These are phyloP conservation scores for Porites lutea DNA, from an alignment of 64 coral and sea anemone genomes.

Conservation along the genomic window DNA sequence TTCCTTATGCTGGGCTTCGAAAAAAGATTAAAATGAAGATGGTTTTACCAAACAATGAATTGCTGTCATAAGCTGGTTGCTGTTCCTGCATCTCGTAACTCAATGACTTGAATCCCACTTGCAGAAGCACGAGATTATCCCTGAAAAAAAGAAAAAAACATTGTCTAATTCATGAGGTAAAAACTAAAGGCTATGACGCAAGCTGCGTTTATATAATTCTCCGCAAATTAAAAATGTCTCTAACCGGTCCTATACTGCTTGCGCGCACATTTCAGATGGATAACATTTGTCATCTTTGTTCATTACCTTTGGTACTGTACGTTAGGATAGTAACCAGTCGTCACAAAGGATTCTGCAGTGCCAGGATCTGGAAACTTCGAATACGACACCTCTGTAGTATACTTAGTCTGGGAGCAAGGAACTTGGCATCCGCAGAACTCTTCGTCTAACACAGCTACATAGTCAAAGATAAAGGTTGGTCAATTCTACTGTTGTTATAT, in stretches of 20 bases:
- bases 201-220: too few relatives aligned
- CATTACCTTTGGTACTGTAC: constrained; percentile 19
- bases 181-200: too few relatives aligned
- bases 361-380: constrained; percentile 36
- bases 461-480: not conserved
- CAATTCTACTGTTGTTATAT: too few relatives aligned
- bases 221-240: too few relatives aligned
- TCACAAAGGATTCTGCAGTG: not conserved
- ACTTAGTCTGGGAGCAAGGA: constrained; percentile 6
- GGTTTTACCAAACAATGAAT: constrained; percentile 63
- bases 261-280: too few relatives aligned
- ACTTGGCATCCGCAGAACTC: constrained; percentile 1
- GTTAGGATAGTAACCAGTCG: not conserved
- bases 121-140: constrained; percentile 44
- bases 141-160: not conserved
- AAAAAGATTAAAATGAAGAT: not conserved
- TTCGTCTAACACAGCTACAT: not conserved
- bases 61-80: constrained; percentile 53
- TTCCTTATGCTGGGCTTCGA: not conserved
- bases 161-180: not conserved
- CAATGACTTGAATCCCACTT: constrained; percentile 58
- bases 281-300: too few relatives aligned
- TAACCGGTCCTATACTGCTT: too few relatives aligned
- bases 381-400: constrained; percentile 6
- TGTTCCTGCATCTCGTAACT: constrained; percentile 50